A percentile compares a stretch with the other conserved stretches of the same genome.
These are phyloP conservation scores for Brachionus rubens DNA, from an alignment of 1,140 invertebrate genomes.

Conservation along the genomic window DNA sequence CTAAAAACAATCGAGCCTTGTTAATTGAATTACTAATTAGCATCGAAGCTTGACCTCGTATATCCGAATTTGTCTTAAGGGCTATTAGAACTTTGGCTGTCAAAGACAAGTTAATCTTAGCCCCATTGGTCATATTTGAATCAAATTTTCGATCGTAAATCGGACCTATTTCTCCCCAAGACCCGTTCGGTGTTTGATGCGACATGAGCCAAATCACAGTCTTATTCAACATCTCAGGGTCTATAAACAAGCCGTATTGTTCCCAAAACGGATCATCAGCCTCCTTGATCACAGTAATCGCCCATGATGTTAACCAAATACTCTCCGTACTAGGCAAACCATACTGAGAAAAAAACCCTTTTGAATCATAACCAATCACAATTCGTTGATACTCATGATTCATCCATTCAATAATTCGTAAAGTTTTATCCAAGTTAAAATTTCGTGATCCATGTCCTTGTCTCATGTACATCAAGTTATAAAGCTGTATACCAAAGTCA, in stretches of 20 bases:
- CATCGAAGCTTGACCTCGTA: conserved; percentile 48
- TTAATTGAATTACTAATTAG: conserved; percentile 51
- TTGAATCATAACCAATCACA: background rate
- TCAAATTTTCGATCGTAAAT: too few relatives aligned
- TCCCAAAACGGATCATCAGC: conserved; percentile 54
- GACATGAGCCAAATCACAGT: conserved; percentile 54
- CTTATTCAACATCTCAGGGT: conserved; percentile 53
- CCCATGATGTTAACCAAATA: conserved; percentile 57
- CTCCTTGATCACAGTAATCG: conserved; percentile 53
- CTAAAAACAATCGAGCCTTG: conserved; percentile 73
- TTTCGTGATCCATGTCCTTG: conserved; percentile 39
- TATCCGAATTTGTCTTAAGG: conserved; percentile 53
- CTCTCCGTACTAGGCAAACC: background rate
- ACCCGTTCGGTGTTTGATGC: conserved; percentile 54
- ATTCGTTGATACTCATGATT: conserved; percentile 40
- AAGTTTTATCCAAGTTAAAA: conserved; percentile 2
- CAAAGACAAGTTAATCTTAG: conserved; percentile 44
- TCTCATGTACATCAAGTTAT: conserved; percentile 83
- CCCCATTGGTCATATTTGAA: background rate
- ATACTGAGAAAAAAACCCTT: conserved; percentile 53
- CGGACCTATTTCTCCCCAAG: conserved; percentile 53
- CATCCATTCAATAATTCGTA: background rate
- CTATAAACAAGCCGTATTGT: conserved; percentile 56
- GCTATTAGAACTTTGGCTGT: conserved; percentile 47
- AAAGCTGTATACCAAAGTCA: conserved; percentile 87